phyloP scores from a whole-genome alignment of 2,797 vertebrate species.

The Agapornis canus region DNA sequence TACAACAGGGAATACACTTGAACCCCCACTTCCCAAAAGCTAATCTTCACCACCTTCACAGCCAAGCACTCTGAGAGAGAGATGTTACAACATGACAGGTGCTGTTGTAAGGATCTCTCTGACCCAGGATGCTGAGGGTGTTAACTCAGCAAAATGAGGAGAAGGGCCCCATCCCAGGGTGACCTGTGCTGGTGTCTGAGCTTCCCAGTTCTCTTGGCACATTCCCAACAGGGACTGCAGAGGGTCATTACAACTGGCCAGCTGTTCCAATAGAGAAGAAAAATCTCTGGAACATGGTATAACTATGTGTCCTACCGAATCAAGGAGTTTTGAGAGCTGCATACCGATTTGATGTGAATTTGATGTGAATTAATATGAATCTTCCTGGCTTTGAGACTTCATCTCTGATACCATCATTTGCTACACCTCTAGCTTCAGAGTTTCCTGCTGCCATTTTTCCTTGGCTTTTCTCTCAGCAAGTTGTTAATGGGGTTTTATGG shows the following conservation, averaged over 20 bases:
- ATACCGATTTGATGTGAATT: background rate
- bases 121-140: constrained; percentile 7
- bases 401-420: background rate
- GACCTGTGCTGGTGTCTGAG: constrained; percentile 35
- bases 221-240: background rate
- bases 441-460: background rate
- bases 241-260: constrained; percentile 22
- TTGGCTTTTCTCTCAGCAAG: background rate
- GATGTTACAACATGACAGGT: background rate
- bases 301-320: background rate
- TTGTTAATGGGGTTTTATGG: background rate
- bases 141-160: constrained; percentile 46
- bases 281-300: background rate
- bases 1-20: background rate
- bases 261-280: constrained; percentile 18
- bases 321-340: background rate
- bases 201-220: constrained; percentile 3
- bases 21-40: background rate
- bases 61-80: background rate
- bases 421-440: background rate
- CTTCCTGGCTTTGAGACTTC: background rate
- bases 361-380: no score
- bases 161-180: background rate
- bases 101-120: background rate
- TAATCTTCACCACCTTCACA: background rate